Evolutionary conservation across 2,113 vertebrate species (phyloP), one percentile per base, ranked within the genome.

Genomic region (Junco hyemalis): DNA sequence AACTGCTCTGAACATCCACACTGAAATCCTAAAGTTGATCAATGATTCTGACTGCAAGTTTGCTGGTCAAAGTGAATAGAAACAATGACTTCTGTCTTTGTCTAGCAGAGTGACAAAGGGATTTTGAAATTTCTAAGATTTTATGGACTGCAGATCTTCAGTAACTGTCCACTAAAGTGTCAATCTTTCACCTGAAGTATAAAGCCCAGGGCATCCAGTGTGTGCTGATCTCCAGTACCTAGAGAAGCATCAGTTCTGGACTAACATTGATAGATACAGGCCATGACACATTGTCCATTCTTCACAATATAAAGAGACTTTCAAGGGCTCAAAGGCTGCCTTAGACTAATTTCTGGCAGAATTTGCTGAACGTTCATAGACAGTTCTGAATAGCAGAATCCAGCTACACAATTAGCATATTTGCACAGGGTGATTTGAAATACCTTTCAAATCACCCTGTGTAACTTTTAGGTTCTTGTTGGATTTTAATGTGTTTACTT

Each of bases 191-290:
- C 11, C 23, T 54, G 60, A 84, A 56, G 45, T 45, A 15, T 8
- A 63, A 91, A 78, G 14, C 6, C 18, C 38, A 36, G 13, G 14
- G 5, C 40, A 61, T 5, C 3, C n/a, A 29, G 8, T 31, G 9
- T 18, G 6, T 28, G 15, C 16, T 92, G 42, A 45, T 14, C 16
- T 47, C 51, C 36, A 23, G 23, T 35, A n/a, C 14, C 9, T 29
- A 18, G 31, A 60, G 22, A 17, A 51, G 12, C 18, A 50, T 42
- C 8, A 57, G 1, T 54, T 76, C n/a, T 76, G 29, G 63, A 6
- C 16, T n/a, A 5, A 18, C 14, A 53, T n/a, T 0, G 0, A 6
- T 7, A 54, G 22, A 28, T 12, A 31, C 5, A 68, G 33, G 6
- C 12, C 29, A 26, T 18, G 11, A 48, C 24, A 63, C 17, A 2